Base-by-base conservation (phyloP, 2,797 vertebrate genomes). In the Falco concolor region DNA sequence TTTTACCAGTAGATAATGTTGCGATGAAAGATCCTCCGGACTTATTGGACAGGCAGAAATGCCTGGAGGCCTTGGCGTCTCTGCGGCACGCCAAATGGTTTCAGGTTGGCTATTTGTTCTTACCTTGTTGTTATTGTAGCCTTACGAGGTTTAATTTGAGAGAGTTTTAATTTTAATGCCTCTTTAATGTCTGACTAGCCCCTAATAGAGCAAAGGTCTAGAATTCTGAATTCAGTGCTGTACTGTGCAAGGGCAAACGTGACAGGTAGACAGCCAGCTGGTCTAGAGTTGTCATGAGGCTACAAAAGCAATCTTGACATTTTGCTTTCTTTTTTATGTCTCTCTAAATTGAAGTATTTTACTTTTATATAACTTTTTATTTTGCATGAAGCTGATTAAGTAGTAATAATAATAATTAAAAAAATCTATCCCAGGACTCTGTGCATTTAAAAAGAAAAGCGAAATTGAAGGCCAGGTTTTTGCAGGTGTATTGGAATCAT, bases 61-160 rank as follows among this genome's bases (percentile, higher is more conserved):
- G 99, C 98, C 99, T 99, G 98, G 98, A 99, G 97, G 99, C 99
- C 98, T 99, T 99, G 99, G 99, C 99, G 98, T 99, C 99, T 98
- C 99, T 99, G 98, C 99, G 99, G 98, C 99, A 99, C 99, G 98
- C 99, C 98, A 99, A 99, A 98, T 99, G 99, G 99, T 99, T 99
- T 99, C 99, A 99, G 99, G 99, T 99, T 99, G 99, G 99, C 99
- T 98, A 98, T 98, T 99, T 98, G 98, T 99, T 99, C 98, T 99
- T 98, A 97, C 98, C 98, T 99, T 98, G 98, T 98, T 98, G 98
- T 99, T 98, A 97, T 98, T 98, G 98, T 99, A 99, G 98, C 98
- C 98, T 98, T 98, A 98, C 96, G 96, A 98, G 97, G 96, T 97
- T 97, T 97, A 93, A 95, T 97, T 97, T 97, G 85, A 95, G 97